These are phyloP conservation scores for Meteorus sp. DNA, from an alignment of 1,140 invertebrate genomes.

Conservation along the genomic window DNA sequence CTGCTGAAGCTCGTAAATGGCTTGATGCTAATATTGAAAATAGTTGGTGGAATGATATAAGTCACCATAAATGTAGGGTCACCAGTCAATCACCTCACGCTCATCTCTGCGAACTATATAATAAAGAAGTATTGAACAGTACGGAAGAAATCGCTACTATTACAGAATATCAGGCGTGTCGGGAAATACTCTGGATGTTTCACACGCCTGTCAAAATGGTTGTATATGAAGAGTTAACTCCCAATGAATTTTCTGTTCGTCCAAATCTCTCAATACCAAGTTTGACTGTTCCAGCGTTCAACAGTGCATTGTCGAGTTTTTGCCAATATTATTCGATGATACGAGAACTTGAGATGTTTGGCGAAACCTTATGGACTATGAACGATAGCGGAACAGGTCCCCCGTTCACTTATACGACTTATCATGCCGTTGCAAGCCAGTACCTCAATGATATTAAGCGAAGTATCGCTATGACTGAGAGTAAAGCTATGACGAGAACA, in stretches of 20 bases:
- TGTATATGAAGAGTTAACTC: slow-evolving; percentile 42
- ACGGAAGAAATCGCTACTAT: slow-evolving; percentile 34
- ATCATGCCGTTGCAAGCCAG: slow-evolving; percentile 40
- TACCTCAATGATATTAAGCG: slow-evolving; percentile 43
- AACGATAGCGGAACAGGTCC: slow-evolving; percentile 23
- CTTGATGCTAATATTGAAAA: slow-evolving; percentile 50
- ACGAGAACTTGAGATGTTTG: slow-evolving; percentile 45
- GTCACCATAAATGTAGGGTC: slow-evolving; percentile 41
- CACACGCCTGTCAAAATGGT: slow-evolving; percentile 42
- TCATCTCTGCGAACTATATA: slow-evolving; percentile 45
- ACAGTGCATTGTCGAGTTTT: slow-evolving; percentile 44
- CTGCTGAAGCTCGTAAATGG: slow-evolving; percentile 49
- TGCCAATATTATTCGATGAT: slow-evolving; percentile 51
- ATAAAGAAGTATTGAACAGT: slow-evolving; percentile 31
- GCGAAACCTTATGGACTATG: slow-evolving; percentile 36
- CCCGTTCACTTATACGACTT: slow-evolving; percentile 53
- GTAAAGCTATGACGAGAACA: slow-evolving; percentile 48
- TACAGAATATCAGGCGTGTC: slow-evolving; percentile 51
- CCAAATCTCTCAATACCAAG: slow-evolving; percentile 52
- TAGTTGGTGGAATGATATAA: slow-evolving; percentile 52
- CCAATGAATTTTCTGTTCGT: slow-evolving; percentile 37
- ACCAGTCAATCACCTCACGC: slow-evolving; percentile 43
- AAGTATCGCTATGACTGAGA: slow-evolving; percentile 45
- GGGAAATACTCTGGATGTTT: slow-evolving; percentile 57
- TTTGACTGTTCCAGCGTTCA: slow-evolving; percentile 51